Evolutionary conservation across 1,140 invertebrate genomes (phyloP), one percentile per base, ranked within the genome.

Genomic region (Neodiprion lecontei): DNA sequence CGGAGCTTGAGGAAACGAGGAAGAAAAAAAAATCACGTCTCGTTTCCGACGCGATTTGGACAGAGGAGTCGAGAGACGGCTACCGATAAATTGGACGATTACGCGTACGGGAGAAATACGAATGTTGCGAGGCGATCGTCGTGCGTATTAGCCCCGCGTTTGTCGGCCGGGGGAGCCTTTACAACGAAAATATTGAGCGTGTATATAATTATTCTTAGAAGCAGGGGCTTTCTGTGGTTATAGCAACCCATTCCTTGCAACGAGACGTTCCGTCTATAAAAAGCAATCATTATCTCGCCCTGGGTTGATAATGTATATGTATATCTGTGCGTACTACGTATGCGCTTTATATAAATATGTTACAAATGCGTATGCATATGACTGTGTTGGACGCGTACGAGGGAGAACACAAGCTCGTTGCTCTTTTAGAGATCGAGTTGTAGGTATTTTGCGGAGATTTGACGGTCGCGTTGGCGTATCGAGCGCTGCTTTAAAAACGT

Each of bases 221-320:
- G n/a, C 53, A 61, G 53, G 53, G 53, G 5, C 53, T 61, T 17
- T 40, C 28, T 40, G 28, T 40, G 28, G 28, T 40, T 40, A 5
- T 40, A 40, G 28, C 28, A 40, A 14, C 53, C n/a, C n/a, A 12
- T 17, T 61, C n/a, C 53, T 17, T 61, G 53, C 28, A 61, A 61
- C 53, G 53, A 40, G 28, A 61, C 53, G 53, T 17, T 61, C 7
- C 53, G 53, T 65, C 74, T 74, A 74, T 75, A 75, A 75, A 75
- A 75, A 75, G 70, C 70, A 75, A 72, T 69, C 53, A 75, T 74
- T 70, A 74, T 71, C 53, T 40, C 48, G n/a, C 50, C 40, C 28
- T 53, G n/a, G 14, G 40, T 47, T 69, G 67, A 69, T 69, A 69
- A 69, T 69, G 40, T 47, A 47, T 23, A 4, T 10, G 23, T 72